Percentiles rank a stretch among this genome's conserved stretches.
phyloP scores from a whole-genome alignment of 2,797 vertebrate genomes.

The Hypotaenidia philippensis region DNA sequence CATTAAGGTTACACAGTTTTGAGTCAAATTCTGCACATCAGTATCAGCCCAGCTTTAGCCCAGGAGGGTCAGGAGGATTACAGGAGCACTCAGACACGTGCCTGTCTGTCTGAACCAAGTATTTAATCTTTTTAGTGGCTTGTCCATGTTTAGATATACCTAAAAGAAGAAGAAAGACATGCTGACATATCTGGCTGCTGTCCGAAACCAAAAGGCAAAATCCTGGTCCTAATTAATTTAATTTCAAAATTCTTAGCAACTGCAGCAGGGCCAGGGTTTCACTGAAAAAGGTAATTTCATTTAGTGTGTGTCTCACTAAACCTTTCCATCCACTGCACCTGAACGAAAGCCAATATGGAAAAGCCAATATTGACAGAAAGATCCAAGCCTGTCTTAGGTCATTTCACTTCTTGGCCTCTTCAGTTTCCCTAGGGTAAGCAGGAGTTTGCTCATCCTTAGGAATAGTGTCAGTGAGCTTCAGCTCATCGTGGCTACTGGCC shows the following conservation, averaged over 20 bases:
- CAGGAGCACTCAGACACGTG: neutral
- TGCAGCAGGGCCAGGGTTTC: neutral
- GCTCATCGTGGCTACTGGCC: neutral
- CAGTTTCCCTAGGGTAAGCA: neutral
- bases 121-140: neutral
- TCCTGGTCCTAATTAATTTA: neutral
- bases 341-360: neutral
- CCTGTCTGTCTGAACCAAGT: neutral
- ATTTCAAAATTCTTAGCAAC: neutral
- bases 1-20: neutral
- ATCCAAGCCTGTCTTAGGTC: neutral
- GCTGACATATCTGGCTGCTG: neutral
- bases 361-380: neutral
- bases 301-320: neutral
- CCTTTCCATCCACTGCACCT: neutral
- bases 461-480: neutral
- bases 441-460: neutral
- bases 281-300: neutral
- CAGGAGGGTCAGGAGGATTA: neutral
- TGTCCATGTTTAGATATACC: neutral
- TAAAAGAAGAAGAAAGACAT: neutral
- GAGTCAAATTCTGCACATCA: neutral
- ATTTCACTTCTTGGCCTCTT: conserved; percentile 10
- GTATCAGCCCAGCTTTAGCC: neutral
- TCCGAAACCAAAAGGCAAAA: neutral